Evolutionary conservation across 2,888 invertebrate genomes (phyloP), one percentile per base, ranked within the genome.

Genomic region (Leucophora obtusa): DNA sequence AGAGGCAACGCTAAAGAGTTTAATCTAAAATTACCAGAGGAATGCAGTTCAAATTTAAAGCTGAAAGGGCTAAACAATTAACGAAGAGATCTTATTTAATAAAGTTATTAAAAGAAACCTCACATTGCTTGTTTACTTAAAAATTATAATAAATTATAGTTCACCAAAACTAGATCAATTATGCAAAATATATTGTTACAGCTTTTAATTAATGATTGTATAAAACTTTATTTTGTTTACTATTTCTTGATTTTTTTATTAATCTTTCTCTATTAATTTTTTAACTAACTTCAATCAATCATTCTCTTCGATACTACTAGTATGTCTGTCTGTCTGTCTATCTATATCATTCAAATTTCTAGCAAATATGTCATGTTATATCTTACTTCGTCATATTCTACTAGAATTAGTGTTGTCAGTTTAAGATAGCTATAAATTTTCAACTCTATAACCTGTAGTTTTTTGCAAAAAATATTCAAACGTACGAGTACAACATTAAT

Each of bases 341-440:
- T 59, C 65, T 38, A 68, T 65, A 74, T 75, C 28, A 73, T 73
- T 77, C 24, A 66, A 65, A 54, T 65, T 72, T 65, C 73, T 50
- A 50, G 17, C 59, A 73, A 73, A 73, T 73, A 69, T 70, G 65
- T 73, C 73, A 70, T 53, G 58, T 76, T 72, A 56, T 58, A 69
- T 63, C 58, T 59, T 59, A 53, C 54, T 70, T 58, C 53, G 60
- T 66, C 66, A 60, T 54, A 74, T n/a, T 58, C 43, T n/a, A 47
- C 4, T 2, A 47, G 43, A 56, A 43, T 56, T 66, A 66, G 54
- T 56, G 70, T 62, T 66, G 74, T 70, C 71, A 54, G 53, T 17
- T 60, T 62, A 69, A 51, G 47, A 18, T 66, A 65, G 59, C 54
- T 53, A 77, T 81, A 77, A 73, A 77, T 81, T 77, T 66, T 14